Base-by-base conservation (phyloP, 23 tunicate species). In the Ciona savignyi region DNA sequence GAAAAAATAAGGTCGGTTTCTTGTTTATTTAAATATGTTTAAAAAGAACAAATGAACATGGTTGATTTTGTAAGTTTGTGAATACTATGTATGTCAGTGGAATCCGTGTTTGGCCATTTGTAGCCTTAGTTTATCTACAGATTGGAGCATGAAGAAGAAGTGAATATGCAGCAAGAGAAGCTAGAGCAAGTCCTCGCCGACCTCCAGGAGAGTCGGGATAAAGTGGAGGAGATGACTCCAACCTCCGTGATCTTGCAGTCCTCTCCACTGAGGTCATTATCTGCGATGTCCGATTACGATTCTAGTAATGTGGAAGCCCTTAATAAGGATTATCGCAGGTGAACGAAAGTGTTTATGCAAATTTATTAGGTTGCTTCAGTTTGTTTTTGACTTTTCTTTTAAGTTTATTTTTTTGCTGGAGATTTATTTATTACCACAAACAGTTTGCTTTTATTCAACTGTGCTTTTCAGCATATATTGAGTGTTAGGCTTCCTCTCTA, bases 281-380 rank as follows among this genome's bases (percentile, higher is more conserved):
- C 97, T 22, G 86, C 85, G 28, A 77, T 83, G 79, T 84, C 97
- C 23, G 97, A 91, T 60, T 91, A 91, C 71, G 90, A 91, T 60
- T 88, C 97, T 25, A 74, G 80, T 56, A 76, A 77, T 71, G 83
- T 91, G 21, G 73, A 70, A 6, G 97, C 97, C 1, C 62, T 91
- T 67, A 91, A 80, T 62, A 83, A 84, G 76, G 97, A 91, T 62
- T 81, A 81, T 68, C 32, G 97, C 27, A 80, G 74, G 93, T 80
- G 29, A 28, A 80, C 0, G 0, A 21, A 34, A 4, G 56, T 42
- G 56, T 42, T 42, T 63, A 4, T 63, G 15, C 22, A 63, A 9
- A 4, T 4, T 63, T 63, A 4, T 63, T 63, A n/a, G 15, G 61
- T 15, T 49, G 20, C 20, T 49, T 49, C 20, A 20, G 15, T 49